A percentile compares a stretch with the other conserved stretches of the same genome.
These are phyloP conservation scores for Phoxinus phoxinus DNA, from an alignment of 2,113 vertebrate species.

Conservation along the genomic window DNA sequence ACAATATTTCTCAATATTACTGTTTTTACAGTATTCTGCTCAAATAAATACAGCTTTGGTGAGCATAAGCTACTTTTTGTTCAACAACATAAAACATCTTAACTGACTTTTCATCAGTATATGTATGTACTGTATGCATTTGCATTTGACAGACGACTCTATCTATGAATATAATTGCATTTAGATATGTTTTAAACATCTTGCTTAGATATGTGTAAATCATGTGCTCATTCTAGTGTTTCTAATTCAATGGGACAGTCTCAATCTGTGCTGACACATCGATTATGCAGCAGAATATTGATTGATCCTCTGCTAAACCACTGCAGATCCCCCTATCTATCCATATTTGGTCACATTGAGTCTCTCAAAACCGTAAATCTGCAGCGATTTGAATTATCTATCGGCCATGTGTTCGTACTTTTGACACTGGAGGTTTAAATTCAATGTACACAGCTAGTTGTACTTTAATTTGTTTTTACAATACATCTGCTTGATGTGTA, in stretches of 20 bases:
- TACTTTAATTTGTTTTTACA: constrained; percentile 23
- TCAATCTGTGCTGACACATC: constrained; percentile 12
- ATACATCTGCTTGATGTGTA: constrained; percentile 24
- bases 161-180: background rate
- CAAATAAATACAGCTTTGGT: too few relatives aligned
- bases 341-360: constrained; percentile 6
- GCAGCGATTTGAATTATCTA: background rate
- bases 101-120: too few relatives aligned
- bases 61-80: too few relatives aligned
- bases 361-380: background rate
- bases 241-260: background rate
- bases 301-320: background rate
- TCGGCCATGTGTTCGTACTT: background rate
- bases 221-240: background rate
- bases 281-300: constrained; percentile 6
- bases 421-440: background rate
- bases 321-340: background rate
- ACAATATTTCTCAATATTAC: too few relatives aligned
- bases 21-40: too few relatives aligned
- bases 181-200: constrained; percentile 1
- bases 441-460: constrained; percentile 9
- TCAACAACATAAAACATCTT: too few relatives aligned
- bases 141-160: background rate
- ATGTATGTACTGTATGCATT: too few relatives aligned
- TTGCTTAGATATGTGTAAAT: background rate